Evolutionary conservation across 2,113 vertebrate species (phyloP), one percentile per base, ranked within the genome.

Genomic region (Eulacestoma nigropectus): DNA sequence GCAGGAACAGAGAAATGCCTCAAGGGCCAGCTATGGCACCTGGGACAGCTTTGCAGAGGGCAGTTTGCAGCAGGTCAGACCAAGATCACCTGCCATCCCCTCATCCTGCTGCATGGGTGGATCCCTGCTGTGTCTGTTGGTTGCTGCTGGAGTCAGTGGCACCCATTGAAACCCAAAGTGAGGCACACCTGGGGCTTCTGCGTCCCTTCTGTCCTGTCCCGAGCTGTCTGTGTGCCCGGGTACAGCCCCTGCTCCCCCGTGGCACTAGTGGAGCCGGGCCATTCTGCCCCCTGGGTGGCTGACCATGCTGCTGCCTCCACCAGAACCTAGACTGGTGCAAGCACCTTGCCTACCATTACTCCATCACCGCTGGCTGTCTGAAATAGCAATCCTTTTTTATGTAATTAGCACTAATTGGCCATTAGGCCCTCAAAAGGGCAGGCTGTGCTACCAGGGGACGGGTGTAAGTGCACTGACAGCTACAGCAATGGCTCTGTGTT

Each of bases 191-290:
- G 64, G n/a, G 42, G 39, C 16, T 16, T 50, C 27, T 33, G 25
- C 19, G 5, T 9, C 5, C 32, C 12, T 16, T 46, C 18, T 52
- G 18, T 35, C 20, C 50, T 57, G 33, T 13, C 59, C 20, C 0
- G 3, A 57, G 26, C 23, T 9, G 1, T 23, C 30, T 3, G 3
- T 6, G 15, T 12, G 30, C 15, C 55, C 1, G 2, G 57, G 47
- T 41, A 53, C 4, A 32, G 42, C 17, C 7, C 37, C 37, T 30
- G 39, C 7, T 30, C 11, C 20, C n/a, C 49, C 0, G 1, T 9
- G 60, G 20, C 41, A 22, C 35, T 18, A 37, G 27, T 7, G 41
- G 37, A 15, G 25, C 70, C 35, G 77, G 63, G 11, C 23, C 20
- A 13, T 25, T 46, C 32, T 60, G 47, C 14, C 29, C 42, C 1